Evolutionary conservation across 2,113 vertebrate species (phyloP).

Genomic region (Macaca fascicularis): T2T-MFA8v1.1 NC_088389.1:47191501-47192000

Average conservation of each 20-base stretch:
- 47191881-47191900: conserved; percentile 66
- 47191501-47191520: neutral
- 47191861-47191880: neutral
- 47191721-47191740: neutral
- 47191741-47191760: neutral
- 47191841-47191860: conserved; percentile 35
- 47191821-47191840: conserved; percentile 2
- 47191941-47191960: neutral
- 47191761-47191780: neutral
- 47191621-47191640: neutral
- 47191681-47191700: neutral
- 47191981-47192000: conserved; percentile 62
- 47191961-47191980: conserved; percentile 33
- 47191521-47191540: neutral
- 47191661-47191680: neutral
- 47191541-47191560: neutral
- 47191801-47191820: neutral
- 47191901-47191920: conserved; percentile 51
- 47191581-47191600: neutral
- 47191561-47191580: neutral
- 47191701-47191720: conserved; percentile 16
- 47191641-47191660: neutral
- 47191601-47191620: neutral
- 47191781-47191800: conserved; percentile 46
- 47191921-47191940: conserved; percentile 55